Conservation (phyloP, 2,797 vertebrate genomes). For the Echeneis naucrates region DNA sequence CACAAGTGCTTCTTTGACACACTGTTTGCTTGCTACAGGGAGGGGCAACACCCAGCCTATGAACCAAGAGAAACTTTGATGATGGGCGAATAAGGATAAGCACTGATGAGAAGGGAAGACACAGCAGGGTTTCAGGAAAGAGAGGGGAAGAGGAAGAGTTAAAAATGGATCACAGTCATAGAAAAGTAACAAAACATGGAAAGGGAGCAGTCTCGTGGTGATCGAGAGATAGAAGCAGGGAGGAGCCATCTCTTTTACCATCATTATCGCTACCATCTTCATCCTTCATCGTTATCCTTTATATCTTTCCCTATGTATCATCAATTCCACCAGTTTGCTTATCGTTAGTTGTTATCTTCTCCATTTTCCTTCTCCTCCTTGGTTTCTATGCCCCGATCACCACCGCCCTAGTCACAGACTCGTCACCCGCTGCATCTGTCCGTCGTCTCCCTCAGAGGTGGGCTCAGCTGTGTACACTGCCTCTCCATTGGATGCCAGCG, state of each 20-base stretch:
- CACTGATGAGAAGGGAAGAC: constrained; percentile 72
- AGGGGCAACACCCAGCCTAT: constrained; percentile 72
- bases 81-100: constrained; percentile 65
- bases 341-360: constrained; percentile 21
- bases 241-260: constrained; percentile 74
- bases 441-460: constrained; percentile 88
- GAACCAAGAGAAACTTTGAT: constrained; percentile 72
- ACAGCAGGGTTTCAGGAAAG: constrained; percentile 60
- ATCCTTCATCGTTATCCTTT: constrained; percentile 24
- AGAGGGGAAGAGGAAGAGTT: constrained; percentile 39
- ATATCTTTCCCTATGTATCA: constrained; percentile 26
- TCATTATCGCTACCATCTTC: constrained; percentile 39
- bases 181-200: constrained; percentile 78
- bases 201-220: constrained; percentile 78
- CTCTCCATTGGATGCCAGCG: constrained; percentile 88
- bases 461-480: constrained; percentile 88
- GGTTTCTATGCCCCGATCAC: constrained; percentile 85
- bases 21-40: constrained; percentile 82
- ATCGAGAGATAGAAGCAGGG: constrained; percentile 84
- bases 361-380: constrained; percentile 73
- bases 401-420: constrained; percentile 94
- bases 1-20: constrained; percentile 83
- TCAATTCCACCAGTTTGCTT: constrained; percentile 42
- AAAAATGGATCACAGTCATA: constrained; percentile 75
- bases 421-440: constrained; percentile 97